A percentile compares a stretch with the other conserved stretches of the same genome.
Conservation (phyloP, 2,888 invertebrate species). For the Myopa testacea region DNA sequence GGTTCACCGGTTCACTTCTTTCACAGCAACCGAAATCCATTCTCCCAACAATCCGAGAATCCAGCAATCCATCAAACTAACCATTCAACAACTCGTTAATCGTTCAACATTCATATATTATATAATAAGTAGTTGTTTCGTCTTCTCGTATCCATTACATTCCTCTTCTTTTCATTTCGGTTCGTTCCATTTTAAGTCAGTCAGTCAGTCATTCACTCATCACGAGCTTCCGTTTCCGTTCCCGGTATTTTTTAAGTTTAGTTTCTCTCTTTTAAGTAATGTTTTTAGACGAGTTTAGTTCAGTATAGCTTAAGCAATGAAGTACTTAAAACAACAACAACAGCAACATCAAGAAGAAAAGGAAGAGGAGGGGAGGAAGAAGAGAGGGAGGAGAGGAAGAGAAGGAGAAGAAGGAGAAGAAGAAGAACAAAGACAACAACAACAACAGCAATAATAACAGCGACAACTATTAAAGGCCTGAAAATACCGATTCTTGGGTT, state of each 20-base stretch:
- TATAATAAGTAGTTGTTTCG: too few relatives aligned
- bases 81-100: too few relatives aligned
- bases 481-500: not conserved
- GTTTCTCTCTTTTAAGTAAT: not conserved
- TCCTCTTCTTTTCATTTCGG: conserved; percentile 1
- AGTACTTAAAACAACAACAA: not conserved
- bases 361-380: not conserved
- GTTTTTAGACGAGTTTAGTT: too few relatives aligned
- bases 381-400: not conserved
- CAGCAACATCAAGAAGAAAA: not conserved
- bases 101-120: too few relatives aligned
- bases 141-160: not conserved
- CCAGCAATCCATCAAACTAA: too few relatives aligned
- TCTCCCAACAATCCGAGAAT: too few relatives aligned
- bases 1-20: too few relatives aligned
- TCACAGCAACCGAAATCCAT: too few relatives aligned
- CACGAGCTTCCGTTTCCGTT: not conserved
- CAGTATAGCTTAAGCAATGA: too few relatives aligned
- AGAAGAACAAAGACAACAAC: not conserved
- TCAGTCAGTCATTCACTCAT: not conserved
- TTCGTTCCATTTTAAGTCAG: not conserved
- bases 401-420: not conserved
- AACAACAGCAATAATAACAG: not conserved
- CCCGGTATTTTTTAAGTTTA: not conserved
- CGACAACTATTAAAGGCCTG: not conserved